phyloP scores from a whole-genome alignment of 2,888 invertebrate genomes.

The Diploptera punctata region DNA sequence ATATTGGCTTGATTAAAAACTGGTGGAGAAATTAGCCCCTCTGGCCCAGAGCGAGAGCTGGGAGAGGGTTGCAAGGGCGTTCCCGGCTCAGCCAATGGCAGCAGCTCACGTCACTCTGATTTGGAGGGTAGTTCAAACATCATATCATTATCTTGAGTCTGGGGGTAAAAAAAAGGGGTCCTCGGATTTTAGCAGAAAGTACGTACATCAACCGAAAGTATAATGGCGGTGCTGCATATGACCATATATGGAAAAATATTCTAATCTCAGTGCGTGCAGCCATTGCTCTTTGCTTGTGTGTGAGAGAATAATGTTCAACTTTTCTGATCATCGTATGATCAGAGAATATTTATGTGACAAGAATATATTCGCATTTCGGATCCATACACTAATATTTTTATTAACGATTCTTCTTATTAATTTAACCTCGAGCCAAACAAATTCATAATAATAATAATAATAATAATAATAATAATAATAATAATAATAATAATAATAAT shows the following conservation, averaged over 20 bases:
- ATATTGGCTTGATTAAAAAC: constrained; percentile 29
- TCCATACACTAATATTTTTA: too few relatives aligned
- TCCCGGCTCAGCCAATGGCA: constrained; percentile 18
- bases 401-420: too few relatives aligned
- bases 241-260: not conserved
- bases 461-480: not conserved
- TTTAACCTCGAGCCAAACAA: too few relatives aligned
- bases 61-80: constrained; percentile 2
- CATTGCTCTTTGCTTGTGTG: too few relatives aligned
- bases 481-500: not conserved
- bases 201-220: not conserved
- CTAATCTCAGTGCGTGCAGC: too few relatives aligned
- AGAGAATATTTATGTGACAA: too few relatives aligned
- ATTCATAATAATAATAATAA: not conserved
- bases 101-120: constrained; percentile 18
- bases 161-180: constrained; percentile 1
- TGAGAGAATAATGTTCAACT: too few relatives aligned
- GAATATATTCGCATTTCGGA: too few relatives aligned
- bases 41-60: constrained; percentile 20
- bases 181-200: not conserved
- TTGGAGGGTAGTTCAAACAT: constrained; percentile 29
- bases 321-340: too few relatives aligned
- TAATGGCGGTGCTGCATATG: not conserved
- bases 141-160: constrained; percentile 6
- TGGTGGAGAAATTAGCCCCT: constrained; percentile 28